Evolutionary conservation across 2,113 vertebrate genomes (phyloP), one percentile per base, ranked within the genome.

Genomic region (Argyrosomus japonicus): DNA sequence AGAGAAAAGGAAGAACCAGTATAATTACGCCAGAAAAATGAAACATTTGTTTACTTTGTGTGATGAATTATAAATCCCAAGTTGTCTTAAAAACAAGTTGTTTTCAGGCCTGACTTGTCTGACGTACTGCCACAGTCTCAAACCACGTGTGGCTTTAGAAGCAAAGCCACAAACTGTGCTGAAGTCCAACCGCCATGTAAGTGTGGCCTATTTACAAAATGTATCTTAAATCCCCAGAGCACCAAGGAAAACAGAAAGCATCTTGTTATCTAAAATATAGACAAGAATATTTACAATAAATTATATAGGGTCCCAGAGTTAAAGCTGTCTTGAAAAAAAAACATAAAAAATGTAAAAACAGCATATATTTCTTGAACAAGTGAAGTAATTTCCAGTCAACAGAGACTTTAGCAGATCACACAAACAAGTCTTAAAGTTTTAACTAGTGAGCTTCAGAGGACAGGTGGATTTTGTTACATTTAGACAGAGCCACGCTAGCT

Each of bases 141-240:
- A 79, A 48, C 23, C 68, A 68, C 50, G 56, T 23, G 10, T 25
- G 27, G 63, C 17, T 56, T 64, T 13, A 82, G 29, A 79, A 45
- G 56, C 29, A 67, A 86, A 79, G 50, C 81, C 87, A 85, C 84
- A 87, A 54, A 54, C 32, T 68, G 21, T 74, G 71, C 70, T 76
- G 12, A 73, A 76, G 67, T 69, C 78, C 47, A 64, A 73, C 61
- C 48, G 0, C 56, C 10, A 21, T 25, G 76, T 81, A 69, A 47
- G 51, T 72, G 58, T 75, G 83, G 68, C 67, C 67, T 75, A 54
- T 17, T 70, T 65, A 69, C 27, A 3, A 58, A 50, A 25, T 32
- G 15, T 40, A 53, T 45, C 67, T 62, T 69, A 57, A 63, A 62
- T 47, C 53, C 29, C 51, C 63, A n/a, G 10, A 67, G 71, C 43